A percentile compares a stretch with the other conserved stretches of the same genome.
Conservation (phyloP, 1,140 invertebrate genomes). For the Helicoverpa zea region DNA sequence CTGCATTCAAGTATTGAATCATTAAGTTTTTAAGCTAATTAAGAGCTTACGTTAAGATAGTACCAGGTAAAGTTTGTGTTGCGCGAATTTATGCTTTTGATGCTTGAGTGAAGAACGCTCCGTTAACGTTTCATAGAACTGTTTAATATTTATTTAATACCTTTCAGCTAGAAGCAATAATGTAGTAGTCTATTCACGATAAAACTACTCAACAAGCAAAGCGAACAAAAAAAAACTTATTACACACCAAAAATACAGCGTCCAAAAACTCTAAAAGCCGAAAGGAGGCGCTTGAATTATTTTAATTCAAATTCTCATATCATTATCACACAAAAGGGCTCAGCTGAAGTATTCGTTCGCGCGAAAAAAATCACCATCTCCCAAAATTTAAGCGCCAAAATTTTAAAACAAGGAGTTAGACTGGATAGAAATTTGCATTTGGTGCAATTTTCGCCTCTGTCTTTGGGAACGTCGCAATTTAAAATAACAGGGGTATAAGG, state of each 20-base stretch:
- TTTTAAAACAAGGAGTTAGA: slow-evolving; percentile 36
- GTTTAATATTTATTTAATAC: too few species aligned
- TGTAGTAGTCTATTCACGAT: neutral
- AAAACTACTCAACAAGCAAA: neutral
- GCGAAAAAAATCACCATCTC: slow-evolving; percentile 37
- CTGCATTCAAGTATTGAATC: neutral
- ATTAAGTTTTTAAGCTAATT: neutral
- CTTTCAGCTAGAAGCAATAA: neutral
- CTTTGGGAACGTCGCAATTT: slow-evolving; percentile 36
- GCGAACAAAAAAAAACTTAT: slow-evolving; percentile 4
- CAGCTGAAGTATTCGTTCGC: slow-evolving; percentile 17
- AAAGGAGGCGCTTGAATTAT: slow-evolving; percentile 39
- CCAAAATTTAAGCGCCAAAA: slow-evolving; percentile 26
- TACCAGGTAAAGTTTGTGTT: neutral
- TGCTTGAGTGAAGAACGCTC: neutral
- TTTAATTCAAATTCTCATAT: slow-evolving; percentile 52
- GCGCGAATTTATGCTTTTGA: neutral
- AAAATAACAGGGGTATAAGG: slow-evolving; percentile 47
- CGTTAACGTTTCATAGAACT: neutral
- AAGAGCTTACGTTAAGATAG: neutral
- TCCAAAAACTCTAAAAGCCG: slow-evolving; percentile 8
- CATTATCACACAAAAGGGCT: slow-evolving; percentile 37
- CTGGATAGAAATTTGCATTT: slow-evolving; percentile 22
- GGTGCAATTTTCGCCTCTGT: slow-evolving; percentile 44
- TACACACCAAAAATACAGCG: neutral